Conservation (phyloP, 2,797 vertebrate species). For the Sphenopsis melanotis region DNA sequence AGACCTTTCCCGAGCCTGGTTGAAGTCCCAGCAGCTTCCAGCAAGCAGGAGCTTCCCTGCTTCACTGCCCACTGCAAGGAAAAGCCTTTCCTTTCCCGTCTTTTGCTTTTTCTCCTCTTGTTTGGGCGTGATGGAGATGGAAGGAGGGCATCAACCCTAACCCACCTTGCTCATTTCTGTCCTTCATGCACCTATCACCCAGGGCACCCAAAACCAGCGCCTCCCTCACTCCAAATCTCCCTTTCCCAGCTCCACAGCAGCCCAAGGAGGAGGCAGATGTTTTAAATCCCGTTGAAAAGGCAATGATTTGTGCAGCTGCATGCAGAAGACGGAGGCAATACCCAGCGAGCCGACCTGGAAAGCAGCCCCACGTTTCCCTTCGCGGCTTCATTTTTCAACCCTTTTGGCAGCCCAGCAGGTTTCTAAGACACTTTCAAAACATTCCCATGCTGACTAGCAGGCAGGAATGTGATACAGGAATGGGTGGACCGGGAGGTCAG, state of each 20-base stretch:
- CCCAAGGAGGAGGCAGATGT: not conserved
- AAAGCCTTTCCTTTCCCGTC: not conserved
- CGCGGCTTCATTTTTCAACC: not conserved
- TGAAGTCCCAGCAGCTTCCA: not conserved
- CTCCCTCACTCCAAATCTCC: not conserved
- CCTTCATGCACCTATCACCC: not conserved
- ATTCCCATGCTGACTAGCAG: not conserved
- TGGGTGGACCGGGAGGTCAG: not conserved
- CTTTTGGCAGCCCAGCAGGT: conserved; percentile 1
- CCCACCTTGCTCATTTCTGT: not conserved
- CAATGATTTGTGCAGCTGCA: conserved; percentile 10
- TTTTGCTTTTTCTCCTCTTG: not conserved
- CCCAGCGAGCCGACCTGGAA: not conserved
- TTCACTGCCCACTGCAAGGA: not conserved
- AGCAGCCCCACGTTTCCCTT: not conserved
- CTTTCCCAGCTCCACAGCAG: not conserved
- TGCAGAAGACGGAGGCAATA: not conserved
- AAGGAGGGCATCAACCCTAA: not conserved
- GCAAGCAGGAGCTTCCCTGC: not conserved
- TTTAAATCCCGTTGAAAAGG: not conserved
- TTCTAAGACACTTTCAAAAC: conserved; percentile 45
- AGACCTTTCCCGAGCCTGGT: not conserved
- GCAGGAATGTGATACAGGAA: conserved; percentile 8
- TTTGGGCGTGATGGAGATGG: rapidly evolving
- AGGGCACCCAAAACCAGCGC: not conserved